These are phyloP conservation scores for Microchrysa polita DNA, from an alignment of 2,888 invertebrate species.

Conservation along the genomic window DNA sequence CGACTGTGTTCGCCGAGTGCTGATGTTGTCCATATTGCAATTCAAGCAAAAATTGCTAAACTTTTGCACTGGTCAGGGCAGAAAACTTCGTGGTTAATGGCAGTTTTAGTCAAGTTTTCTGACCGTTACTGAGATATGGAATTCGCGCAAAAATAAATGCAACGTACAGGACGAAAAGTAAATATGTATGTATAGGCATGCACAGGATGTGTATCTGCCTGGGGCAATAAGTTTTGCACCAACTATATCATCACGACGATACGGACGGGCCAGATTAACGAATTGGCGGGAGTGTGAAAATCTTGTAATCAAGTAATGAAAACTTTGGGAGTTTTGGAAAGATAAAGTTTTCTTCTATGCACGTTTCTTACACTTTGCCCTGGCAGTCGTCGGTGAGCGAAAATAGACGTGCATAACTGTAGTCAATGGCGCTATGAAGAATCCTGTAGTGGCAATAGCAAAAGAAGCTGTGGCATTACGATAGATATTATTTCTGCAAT, in stretches of 20 bases:
- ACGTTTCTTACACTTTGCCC: neutral
- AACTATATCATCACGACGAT: neutral
- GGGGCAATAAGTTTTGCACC: slow-evolving; percentile 18
- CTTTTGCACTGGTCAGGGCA: slow-evolving; percentile 26
- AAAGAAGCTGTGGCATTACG: neutral
- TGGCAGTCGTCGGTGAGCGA: neutral
- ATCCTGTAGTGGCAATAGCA: too few species aligned
- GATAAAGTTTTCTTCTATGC: neutral
- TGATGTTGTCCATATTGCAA: slow-evolving; percentile 17
- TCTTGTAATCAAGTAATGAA: slow-evolving; percentile 33
- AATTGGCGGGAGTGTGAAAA: slow-evolving; percentile 9
- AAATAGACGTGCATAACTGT: neutral
- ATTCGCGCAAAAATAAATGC: neutral
- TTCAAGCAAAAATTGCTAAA: slow-evolving; percentile 30
- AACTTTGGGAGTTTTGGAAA: slow-evolving; percentile 7
- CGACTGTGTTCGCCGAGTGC: neutral
- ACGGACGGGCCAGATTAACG: neutral
- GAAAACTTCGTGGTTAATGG: slow-evolving; percentile 26
- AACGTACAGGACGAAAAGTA: neutral
- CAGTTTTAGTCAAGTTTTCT: slow-evolving; percentile 21
- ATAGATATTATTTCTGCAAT: slow-evolving; percentile 1
- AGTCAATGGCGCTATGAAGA: too few species aligned
- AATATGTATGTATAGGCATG: slow-evolving; percentile 1
- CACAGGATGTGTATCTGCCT: slow-evolving; percentile 16
- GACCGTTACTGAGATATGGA: slow-evolving; percentile 6